These are phyloP conservation scores for Aulostomus chinensis DNA, from an alignment of 2,797 vertebrate species.

Conservation along the genomic window DNA sequence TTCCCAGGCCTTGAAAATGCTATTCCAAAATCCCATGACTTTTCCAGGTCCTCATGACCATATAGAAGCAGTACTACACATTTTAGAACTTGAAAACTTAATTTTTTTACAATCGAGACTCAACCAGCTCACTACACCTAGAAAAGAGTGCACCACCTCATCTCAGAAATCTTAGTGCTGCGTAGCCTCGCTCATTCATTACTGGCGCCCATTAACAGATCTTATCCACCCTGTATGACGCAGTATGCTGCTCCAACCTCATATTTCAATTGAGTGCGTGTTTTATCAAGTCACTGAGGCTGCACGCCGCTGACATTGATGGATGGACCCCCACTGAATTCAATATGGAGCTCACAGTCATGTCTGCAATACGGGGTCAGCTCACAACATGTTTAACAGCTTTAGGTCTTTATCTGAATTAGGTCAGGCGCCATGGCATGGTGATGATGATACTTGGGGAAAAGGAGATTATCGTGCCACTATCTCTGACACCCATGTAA, in stretches of 20 bases:
- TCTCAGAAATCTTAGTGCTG: constrained; percentile 22
- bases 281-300: constrained; percentile 44
- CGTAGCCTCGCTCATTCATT: constrained; percentile 27
- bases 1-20: too few species aligned
- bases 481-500: constrained; percentile 15
- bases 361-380: constrained; percentile 14
- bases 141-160: constrained; percentile 6
- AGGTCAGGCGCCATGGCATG: constrained; percentile 9
- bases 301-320: constrained; percentile 46
- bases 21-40: too few species aligned
- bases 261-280: constrained; percentile 50
- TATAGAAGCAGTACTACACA: too few species aligned
- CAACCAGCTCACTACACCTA: background rate
- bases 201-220: constrained; percentile 32
- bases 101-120: background rate
- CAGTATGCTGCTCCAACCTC: constrained; percentile 45
- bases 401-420: constrained; percentile 23
- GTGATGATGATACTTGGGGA: constrained; percentile 18
- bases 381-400: constrained; percentile 18
- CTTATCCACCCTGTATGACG: constrained; percentile 49
- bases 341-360: constrained; percentile 33
- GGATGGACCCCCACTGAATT: constrained; percentile 42
- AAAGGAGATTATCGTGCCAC: constrained; percentile 2
- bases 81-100: too few species aligned
- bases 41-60: too few species aligned